These are phyloP conservation scores for Semaprochilodus insignis DNA, from an alignment of 2,797 vertebrate genomes.

Conservation along the genomic window DNA sequence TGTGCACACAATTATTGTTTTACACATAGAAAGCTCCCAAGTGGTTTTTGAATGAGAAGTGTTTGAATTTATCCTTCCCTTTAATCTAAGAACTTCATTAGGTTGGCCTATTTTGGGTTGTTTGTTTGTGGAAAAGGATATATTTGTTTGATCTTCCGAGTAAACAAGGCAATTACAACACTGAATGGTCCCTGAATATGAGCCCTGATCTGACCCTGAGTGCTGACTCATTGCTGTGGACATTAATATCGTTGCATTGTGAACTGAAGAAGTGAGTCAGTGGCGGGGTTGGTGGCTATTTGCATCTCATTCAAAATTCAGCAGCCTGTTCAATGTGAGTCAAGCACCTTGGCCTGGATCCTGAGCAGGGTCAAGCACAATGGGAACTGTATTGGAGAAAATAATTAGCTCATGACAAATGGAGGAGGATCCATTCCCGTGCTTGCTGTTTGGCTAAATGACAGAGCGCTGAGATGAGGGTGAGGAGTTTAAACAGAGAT, in stretches of 20 bases:
- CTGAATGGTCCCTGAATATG: not conserved
- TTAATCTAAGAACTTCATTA: not conserved
- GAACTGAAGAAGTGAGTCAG: conserved; percentile 25
- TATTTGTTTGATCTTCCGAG: not conserved
- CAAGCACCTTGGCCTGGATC: conserved; percentile 44
- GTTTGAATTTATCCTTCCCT: not conserved
- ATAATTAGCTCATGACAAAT: conserved; percentile 55
- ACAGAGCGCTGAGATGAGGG: conserved; percentile 34
- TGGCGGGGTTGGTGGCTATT: conserved; percentile 26
- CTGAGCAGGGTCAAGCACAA: conserved; percentile 39
- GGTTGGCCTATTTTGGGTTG: not conserved
- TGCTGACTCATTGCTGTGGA: conserved; percentile 9
- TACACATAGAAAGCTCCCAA: not conserved
- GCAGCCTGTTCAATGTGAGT: conserved; percentile 38
- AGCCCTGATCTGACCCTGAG: not conserved
- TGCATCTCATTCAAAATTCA: conserved; percentile 46
- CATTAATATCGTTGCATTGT: conserved; percentile 27
- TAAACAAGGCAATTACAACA: not conserved
- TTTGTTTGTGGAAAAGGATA: not conserved
- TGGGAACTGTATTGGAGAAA: conserved; percentile 45
- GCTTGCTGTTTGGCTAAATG: conserved; percentile 35
- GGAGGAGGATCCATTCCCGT: conserved; percentile 27
- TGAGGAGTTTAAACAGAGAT: conserved; percentile 27
- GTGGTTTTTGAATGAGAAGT: not conserved
- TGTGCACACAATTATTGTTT: not conserved